Base-by-base conservation (phyloP, 2,888 invertebrate genomes). In the Automeris io region DNA sequence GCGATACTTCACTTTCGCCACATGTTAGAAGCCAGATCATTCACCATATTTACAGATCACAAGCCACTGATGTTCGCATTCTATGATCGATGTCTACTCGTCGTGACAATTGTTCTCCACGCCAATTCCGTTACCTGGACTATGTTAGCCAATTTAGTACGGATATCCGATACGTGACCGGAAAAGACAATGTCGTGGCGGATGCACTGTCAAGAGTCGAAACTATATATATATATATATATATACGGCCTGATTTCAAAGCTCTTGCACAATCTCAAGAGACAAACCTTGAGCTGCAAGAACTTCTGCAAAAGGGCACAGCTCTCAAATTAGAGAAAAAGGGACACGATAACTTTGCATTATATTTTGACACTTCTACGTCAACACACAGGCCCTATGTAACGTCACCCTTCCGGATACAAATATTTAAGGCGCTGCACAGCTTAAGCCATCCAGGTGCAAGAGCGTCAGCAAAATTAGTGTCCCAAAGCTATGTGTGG, bases 181-280 rank as follows among this genome's bases (percentile, higher is more conserved):
- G 70, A 0, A 42, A 50, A 21, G 49, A 61, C 12, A 72, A 76
- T 32, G 40, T 58, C 0, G 61, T 67, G 0, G 70, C 70, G 0
- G 75, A 74, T 40, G 40, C 60, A 0, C 43, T 72, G 2, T 70
- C 60, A 2, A 45, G 69, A 1, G 40, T 66, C 2, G 50, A 57
- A 1, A 47, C 40, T 16, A 9, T 59, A 2, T 6, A 25, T 5
- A 1, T 5, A 8, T 41, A 49, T 16, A 9, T 59, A 2, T 6
- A 25, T 5, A 1, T 5, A 8, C 42, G 49, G 9, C 6, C 52
- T 1, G 47, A 52, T 16, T 38, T 38, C 6, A n/a, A 42, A 2
- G 9, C 7, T 0, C 35, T 57, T 2, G 53, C 53, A 2, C 6
- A 13, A 5, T 32, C 42, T 3, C 54, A 58, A 13, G 23, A 35